A percentile compares a stretch with the other conserved stretches of the same genome.
Evolutionary conservation across 2,797 vertebrate species (phyloP).

Genomic region (Sebastes oblongus): DNA sequence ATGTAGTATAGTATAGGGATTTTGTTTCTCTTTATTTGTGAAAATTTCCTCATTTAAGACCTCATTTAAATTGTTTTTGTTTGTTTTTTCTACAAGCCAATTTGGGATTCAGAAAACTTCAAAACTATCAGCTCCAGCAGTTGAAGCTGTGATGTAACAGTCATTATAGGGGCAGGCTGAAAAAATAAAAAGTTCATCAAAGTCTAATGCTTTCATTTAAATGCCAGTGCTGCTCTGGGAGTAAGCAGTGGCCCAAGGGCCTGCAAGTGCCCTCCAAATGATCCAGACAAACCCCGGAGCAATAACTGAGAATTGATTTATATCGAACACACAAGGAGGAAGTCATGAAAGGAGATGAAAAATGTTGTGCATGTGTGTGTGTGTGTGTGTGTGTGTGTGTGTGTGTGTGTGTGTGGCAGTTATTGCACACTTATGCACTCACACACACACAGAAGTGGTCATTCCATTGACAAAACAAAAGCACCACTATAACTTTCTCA

Average conservation of each 20-base stretch:
- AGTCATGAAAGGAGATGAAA: not conserved
- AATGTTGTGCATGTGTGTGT: not conserved
- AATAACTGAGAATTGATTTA: not conserved
- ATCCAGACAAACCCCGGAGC: not conserved
- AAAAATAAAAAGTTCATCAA: conserved; percentile 7
- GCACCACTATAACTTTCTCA: not conserved
- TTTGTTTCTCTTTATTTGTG: not conserved
- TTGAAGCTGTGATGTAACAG: not conserved
- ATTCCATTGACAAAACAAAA: not conserved
- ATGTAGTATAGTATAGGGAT: not conserved
- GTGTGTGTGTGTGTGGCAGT: not conserved
- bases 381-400: not conserved
- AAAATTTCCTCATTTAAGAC: not conserved
- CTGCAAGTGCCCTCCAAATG: not conserved
- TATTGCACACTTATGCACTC: not conserved
- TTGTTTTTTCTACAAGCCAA: not conserved
- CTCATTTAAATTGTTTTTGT: not conserved
- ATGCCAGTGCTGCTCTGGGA: conserved; percentile 3
- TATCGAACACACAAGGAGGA: not conserved
- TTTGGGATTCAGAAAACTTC: not conserved
- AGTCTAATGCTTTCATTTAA: conserved; percentile 26
- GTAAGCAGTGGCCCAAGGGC: not conserved
- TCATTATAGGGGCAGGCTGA: not conserved
- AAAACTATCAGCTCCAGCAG: not conserved
- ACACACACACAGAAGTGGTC: not conserved